Evolutionary conservation across 2,113 vertebrate genomes (phyloP), one percentile per base, ranked within the genome.

Genomic region (Spilogale gracilis): DNA sequence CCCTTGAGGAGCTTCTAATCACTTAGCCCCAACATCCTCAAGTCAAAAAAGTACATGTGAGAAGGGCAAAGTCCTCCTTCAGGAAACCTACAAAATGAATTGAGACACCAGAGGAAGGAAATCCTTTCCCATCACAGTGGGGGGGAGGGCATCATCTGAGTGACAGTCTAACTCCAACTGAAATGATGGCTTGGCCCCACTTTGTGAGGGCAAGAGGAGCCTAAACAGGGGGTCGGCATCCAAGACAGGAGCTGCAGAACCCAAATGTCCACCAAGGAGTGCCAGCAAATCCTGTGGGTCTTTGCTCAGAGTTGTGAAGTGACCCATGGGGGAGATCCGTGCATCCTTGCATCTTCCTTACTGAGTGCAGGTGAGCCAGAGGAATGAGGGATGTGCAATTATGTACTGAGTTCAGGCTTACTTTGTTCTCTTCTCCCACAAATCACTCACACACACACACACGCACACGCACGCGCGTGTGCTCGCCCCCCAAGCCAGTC

Each of bases 281-380:
- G 2, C 43, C 65, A 74, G 3, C 0, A 1, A 92, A 50, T 56
- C n/a, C 20, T 1, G 0, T 12, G 27, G n/a, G 54, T 30, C 32
- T 92, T 79, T 87, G 23, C 43, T 43, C 18, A 17, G 14, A 76
- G 56, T n/a, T 32, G 12, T 56, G 38, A 91, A 27, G 58, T 38
- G 12, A 10, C 32, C 2, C 3, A 7, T 50, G 0, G 2, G 1
- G 27, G 27, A 23, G 12, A 61, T 38, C 9, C 3, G 76, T 2
- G 6, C 7, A 63, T 3, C 1, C 17, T 2, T 30, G 18, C 30
- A 38, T 58, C 85, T 85, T 74, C 63, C 38, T 89, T 54, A 65
- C 38, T 45, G 23, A 74, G 45, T 18, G 32, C 5, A 20, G 10
- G 8, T 48, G 54, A 76, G 54, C 38, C 23, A 43, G 76, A 89